Percentiles rank a stretch among this genome's conserved stretches.
phyloP scores from a whole-genome alignment of 2,797 vertebrate species.

The Gymnoscopelus microlampas region DNA sequence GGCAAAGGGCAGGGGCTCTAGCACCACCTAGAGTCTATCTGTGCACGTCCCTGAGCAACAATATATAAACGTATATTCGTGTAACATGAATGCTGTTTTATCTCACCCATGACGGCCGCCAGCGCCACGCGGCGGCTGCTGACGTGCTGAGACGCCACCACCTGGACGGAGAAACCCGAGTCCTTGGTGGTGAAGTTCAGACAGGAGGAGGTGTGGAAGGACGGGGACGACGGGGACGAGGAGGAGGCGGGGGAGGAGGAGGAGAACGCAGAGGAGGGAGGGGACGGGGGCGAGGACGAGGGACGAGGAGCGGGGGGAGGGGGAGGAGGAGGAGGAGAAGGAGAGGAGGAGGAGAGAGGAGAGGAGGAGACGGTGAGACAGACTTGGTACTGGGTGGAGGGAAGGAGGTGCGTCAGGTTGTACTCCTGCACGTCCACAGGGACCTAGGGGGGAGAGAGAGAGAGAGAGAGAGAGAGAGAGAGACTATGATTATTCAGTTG shows the following conservation, averaged over 20 bases:
- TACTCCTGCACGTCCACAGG: conserved; percentile 86
- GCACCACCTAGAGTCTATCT: no score
- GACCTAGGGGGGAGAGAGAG: conserved; percentile 60
- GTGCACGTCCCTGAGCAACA: no score
- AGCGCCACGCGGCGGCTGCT: conserved; percentile 74
- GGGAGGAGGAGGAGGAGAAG: conserved; percentile 52
- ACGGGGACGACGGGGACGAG: conserved; percentile 51
- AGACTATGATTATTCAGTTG: background rate
- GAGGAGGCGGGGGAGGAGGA: conserved; percentile 31
- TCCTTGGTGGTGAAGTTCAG: conserved; percentile 86
- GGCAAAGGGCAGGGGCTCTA: no score
- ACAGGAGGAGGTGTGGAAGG: conserved; percentile 77
- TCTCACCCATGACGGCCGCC: conserved; percentile 80
- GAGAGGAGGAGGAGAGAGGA: conserved; percentile 39
- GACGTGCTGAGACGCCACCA: conserved; percentile 72
- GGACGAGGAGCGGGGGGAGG: conserved; percentile 34
- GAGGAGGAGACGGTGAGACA: conserved; percentile 81
- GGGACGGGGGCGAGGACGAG: conserved; percentile 55
- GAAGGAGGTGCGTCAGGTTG: conserved; percentile 86
- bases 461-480: background rate
- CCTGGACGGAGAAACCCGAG: conserved; percentile 79
- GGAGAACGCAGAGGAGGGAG: conserved; percentile 29
- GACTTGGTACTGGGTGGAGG: conserved; percentile 83
- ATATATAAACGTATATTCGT: no score
- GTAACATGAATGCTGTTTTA: no score